Evolutionary conservation across 2,888 invertebrate genomes (phyloP).

Genomic region (Drosophila borborema): DNA sequence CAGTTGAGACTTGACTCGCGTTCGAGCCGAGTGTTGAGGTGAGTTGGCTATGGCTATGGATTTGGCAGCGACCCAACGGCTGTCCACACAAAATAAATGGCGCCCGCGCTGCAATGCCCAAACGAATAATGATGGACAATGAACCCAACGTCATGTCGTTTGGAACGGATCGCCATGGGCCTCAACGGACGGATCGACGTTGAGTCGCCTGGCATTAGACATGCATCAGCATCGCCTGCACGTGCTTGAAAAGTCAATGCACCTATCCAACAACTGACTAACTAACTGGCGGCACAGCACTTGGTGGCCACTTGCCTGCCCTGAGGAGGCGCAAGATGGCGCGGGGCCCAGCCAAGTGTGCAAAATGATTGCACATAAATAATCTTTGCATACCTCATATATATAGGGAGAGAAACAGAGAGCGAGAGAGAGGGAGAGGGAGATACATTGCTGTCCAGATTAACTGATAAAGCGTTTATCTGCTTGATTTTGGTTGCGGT

Average conservation of each 20-base stretch:
- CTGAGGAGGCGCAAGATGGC: not conserved
- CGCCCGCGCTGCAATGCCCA: slow-evolving; percentile 31
- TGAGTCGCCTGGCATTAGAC: slow-evolving; percentile 48
- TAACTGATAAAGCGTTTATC: slow-evolving; percentile 38
- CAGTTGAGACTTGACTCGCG: not conserved
- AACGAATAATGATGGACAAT: slow-evolving; percentile 39
- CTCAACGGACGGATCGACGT: slow-evolving; percentile 24
- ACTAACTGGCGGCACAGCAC: slow-evolving; percentile 11
- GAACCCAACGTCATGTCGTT: slow-evolving; percentile 45
- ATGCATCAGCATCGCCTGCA: slow-evolving; percentile 59
- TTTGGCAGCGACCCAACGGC: slow-evolving; percentile 45
- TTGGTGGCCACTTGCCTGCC: slow-evolving; percentile 10
- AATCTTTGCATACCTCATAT: slow-evolving; percentile 17
- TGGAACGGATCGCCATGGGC: slow-evolving; percentile 31
- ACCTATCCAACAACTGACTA: slow-evolving; percentile 27
- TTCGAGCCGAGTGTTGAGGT: not conserved
- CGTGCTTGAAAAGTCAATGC: slow-evolving; percentile 61
- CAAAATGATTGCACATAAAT: slow-evolving; percentile 46
- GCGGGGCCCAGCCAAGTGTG: slow-evolving; percentile 48
- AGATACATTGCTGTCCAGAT: slow-evolving; percentile 23
- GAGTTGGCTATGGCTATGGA: slow-evolving; percentile 39
- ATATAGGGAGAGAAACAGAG: not conserved
- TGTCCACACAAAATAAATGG: slow-evolving; percentile 40
- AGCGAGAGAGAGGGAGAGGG: not conserved
- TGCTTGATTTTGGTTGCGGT: slow-evolving; percentile 12